Percentiles rank a stretch among this genome's conserved stretches.
Conservation (phyloP, 2,797 vertebrate species). For the Poecilia picta region DNA sequence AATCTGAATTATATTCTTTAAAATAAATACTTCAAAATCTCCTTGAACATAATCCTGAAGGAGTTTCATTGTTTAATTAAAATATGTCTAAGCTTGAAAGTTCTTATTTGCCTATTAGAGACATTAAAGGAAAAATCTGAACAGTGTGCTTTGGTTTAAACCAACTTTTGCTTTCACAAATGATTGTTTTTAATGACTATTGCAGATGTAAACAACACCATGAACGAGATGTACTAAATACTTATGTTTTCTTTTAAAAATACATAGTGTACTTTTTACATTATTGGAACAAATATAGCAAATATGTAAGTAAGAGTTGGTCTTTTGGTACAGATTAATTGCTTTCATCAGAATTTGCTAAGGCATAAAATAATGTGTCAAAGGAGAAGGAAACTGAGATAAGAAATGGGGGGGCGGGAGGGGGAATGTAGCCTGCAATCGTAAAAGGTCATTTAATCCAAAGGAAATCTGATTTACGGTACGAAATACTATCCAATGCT, state of each 20-base stretch:
- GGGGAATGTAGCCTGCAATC: background rate
- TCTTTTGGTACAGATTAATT: background rate
- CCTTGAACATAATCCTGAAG: background rate
- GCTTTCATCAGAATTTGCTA: background rate
- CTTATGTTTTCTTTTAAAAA: background rate
- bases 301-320: too few relatives aligned
- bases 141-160: background rate
- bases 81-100: background rate
- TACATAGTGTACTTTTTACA: background rate
- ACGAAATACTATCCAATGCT: conserved; percentile 1
- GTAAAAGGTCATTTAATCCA: conserved; percentile 3
- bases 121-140: background rate
- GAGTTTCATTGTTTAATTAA: background rate
- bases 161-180: background rate
- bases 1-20: background rate
- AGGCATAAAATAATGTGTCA: background rate
- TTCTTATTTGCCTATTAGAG: too few relatives aligned
- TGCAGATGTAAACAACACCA: background rate
- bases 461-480: background rate
- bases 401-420: background rate
- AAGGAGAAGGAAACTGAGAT: background rate
- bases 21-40: background rate
- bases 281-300: background rate
- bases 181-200: background rate
- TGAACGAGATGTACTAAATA: background rate